These are phyloP conservation scores for Theretra japonica DNA, from an alignment of 2,888 invertebrate species.

Conservation along the genomic window DNA sequence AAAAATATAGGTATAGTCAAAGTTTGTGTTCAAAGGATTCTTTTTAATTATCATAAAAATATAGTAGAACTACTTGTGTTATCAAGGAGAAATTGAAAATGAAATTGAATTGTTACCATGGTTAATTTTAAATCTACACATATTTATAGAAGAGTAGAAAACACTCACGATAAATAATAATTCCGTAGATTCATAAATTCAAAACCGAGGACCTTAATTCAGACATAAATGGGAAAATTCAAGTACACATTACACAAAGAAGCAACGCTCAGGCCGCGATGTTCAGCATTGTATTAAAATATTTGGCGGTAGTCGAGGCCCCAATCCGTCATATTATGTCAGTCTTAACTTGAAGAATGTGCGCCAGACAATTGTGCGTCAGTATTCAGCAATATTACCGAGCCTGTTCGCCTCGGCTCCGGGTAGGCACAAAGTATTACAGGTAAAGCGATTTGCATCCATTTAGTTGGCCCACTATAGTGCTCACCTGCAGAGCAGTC, in stretches of 20 bases:
- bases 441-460: constrained; percentile 26
- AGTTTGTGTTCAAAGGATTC: no score
- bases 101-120: no score
- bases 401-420: neutral
- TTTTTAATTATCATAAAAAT: no score
- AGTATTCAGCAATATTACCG: constrained; percentile 19
- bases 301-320: constrained; percentile 18
- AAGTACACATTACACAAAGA: constrained; percentile 1
- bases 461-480: constrained; percentile 6
- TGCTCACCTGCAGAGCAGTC: constrained; percentile 26
- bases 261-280: neutral
- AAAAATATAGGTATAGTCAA: no score
- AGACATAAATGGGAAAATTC: neutral
- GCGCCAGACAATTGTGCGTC: constrained; percentile 28
- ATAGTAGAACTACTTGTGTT: no score
- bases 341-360: constrained; percentile 25
- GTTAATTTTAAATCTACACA: no score
- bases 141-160: no score
- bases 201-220: no score
- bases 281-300: constrained; percentile 21
- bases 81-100: no score
- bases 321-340: constrained; percentile 26
- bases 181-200: no score
- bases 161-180: no score
- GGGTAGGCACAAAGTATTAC: neutral